A percentile compares a stretch with the other conserved stretches of the same genome.
These are phyloP conservation scores for Abrostola triplasia DNA, from an alignment of 2,888 invertebrate genomes.

Conservation along the genomic window DNA sequence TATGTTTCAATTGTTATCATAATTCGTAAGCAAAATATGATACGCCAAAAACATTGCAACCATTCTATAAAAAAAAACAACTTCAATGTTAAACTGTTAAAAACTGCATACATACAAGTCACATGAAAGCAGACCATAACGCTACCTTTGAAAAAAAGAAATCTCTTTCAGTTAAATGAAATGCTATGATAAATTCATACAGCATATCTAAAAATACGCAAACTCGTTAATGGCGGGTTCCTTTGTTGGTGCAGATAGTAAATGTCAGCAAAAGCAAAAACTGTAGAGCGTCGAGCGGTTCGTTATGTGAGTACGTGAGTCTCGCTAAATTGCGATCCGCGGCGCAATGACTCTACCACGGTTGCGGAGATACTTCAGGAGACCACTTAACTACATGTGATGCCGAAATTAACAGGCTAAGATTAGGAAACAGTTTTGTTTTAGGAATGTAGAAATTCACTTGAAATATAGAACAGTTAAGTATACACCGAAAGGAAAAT, in stretches of 20 bases:
- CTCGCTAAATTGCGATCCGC: slow-evolving; percentile 43
- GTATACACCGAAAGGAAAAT: no score
- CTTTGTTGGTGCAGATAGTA: slow-evolving; percentile 48
- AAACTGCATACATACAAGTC: not conserved
- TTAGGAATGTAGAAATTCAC: not conserved
- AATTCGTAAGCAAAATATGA: no score
- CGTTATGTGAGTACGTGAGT: slow-evolving; percentile 46
- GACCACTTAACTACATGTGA: slow-evolving; percentile 12
- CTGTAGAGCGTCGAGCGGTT: slow-evolving; percentile 31
- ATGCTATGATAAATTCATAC: slow-evolving; percentile 22
- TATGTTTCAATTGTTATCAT: no score
- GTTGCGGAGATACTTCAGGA: slow-evolving; percentile 16
- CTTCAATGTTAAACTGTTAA: not conserved
- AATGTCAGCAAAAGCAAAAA: slow-evolving; percentile 52
- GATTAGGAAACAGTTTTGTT: not conserved
- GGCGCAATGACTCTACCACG: slow-evolving; percentile 23
- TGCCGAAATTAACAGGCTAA: not conserved
- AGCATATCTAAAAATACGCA: slow-evolving; percentile 6
- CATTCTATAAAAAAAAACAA: no score
- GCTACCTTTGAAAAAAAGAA: slow-evolving; percentile 4
- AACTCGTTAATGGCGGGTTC: slow-evolving; percentile 43
- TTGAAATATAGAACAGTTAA: not conserved
- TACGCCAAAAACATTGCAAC: no score
- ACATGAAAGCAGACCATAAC: not conserved
- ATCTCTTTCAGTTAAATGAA: slow-evolving; percentile 7